A percentile compares a stretch with the other conserved stretches of the same genome.
These are phyloP conservation scores for Hyperoplus lanceolatus DNA, from an alignment of 2,797 vertebrate species.

Conservation along the genomic window DNA sequence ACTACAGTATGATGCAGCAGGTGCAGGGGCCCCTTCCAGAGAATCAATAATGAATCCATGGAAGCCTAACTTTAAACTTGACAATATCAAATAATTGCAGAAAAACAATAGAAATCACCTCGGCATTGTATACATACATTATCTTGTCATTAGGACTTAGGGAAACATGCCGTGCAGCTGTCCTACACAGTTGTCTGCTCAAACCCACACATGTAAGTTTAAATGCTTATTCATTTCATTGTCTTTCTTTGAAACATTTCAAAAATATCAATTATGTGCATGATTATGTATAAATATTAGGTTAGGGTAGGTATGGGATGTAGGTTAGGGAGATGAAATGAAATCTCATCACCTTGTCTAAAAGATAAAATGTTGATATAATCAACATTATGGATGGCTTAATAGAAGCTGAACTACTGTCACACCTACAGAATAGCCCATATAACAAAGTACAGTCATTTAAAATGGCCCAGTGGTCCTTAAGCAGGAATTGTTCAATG, in stretches of 20 bases:
- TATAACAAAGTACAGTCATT: not conserved
- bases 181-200: slow-evolving; percentile 32
- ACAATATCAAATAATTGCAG: slow-evolving; percentile 11
- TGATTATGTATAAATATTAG: not conserved
- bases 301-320: not conserved
- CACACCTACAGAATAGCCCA: not conserved
- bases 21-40: not conserved
- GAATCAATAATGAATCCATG: not conserved
- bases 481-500: not conserved
- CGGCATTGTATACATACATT: not conserved
- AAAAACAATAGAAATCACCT: slow-evolving; percentile 9
- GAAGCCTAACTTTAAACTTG: not conserved
- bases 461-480: not conserved
- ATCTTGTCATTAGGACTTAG: not conserved
- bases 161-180: slow-evolving; percentile 13
- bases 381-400: not conserved
- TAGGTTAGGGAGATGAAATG: not conserved
- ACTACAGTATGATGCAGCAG: not conserved
- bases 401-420: not conserved
- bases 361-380: not conserved
- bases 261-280: not conserved
- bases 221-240: slow-evolving; percentile 27
- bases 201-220: slow-evolving; percentile 6
- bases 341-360: not conserved
- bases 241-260: not conserved